Evolutionary conservation across 2,113 vertebrate genomes (phyloP).

Genomic region (Ahaetulla prasina): DNA sequence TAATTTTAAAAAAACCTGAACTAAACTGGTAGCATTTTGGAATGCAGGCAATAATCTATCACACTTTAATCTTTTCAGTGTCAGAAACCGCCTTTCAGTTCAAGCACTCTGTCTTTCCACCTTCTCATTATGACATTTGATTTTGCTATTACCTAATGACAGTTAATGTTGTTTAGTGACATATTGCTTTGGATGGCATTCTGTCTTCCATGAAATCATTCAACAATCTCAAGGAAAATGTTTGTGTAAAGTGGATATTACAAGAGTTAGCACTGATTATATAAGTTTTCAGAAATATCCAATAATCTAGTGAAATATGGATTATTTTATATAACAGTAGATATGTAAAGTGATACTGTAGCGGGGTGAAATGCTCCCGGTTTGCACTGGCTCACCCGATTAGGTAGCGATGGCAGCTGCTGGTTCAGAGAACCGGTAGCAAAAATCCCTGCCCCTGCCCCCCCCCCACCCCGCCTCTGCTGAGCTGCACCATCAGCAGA

Average conservation of each 20-base stretch:
- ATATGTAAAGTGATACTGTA: constrained; percentile 8
- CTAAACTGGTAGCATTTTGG: neutral
- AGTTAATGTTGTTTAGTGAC: neutral
- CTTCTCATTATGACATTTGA: neutral
- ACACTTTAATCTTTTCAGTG: neutral
- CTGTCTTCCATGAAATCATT: constrained; percentile 32
- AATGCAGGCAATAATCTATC: neutral
- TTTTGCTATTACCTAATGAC: neutral
- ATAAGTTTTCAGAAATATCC: constrained; percentile 15
- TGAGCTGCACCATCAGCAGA: no score
- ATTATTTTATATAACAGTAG: constrained; percentile 37
- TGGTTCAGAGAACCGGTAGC: no score
- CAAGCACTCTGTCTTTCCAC: neutral
- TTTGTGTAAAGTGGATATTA: constrained; percentile 47
- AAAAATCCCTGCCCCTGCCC: no score
- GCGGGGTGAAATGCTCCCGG: no score
- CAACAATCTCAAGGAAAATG: constrained; percentile 26
- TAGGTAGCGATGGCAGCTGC: no score
- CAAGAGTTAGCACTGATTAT: constrained; percentile 26
- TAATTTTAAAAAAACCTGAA: neutral
- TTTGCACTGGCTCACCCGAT: no score
- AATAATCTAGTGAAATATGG: constrained; percentile 27
- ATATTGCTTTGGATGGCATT: constrained; percentile 20
- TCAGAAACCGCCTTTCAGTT: neutral
- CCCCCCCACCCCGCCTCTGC: no score